Evolutionary conservation across 2,113 vertebrate species (phyloP), one percentile per base, ranked within the genome.

Genomic region (Shinisaurus crocodilurus): DNA sequence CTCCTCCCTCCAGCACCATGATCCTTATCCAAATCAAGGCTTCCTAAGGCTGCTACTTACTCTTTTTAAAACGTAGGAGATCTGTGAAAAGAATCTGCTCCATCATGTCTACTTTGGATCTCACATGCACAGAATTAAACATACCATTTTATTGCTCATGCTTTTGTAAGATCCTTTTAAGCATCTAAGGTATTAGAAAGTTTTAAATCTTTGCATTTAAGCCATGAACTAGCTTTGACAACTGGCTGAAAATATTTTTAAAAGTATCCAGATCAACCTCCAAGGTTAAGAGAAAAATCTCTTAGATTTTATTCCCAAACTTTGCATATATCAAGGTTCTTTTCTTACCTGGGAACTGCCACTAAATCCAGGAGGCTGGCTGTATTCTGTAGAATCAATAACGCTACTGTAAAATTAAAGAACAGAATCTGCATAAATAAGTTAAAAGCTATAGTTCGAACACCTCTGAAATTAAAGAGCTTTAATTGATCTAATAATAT

Each of bases 321-420:
- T 0, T 0, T 25, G 40, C 10, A 72, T 25, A 94, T 69, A 90
- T 76, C 81, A 85, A 91, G 81, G 12, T 12, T 1, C 83, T 89
- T 60, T 32, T 89, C 94, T 97, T 96, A 99, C 99, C 98, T 98
- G 98, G 89, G 98, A 97, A 89, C 96, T 97, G 94, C 98, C 98
- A 93, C 98, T 98, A 97, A 99, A 99, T 92, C 98, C 98, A 91
- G 98, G 98, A 92, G 98, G 98, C 79, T 98, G 99, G 93, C 94
- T 99, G 93, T 99, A 99, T 92, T 99, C 99, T 84, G 98, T 97
- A 29, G 98, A 97, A 90, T 99, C 99, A 87, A 99, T 98, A 96
- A 99, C 98, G 97, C 98, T 99, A 96, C 98, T 98, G 97, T 94
- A 98, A 97, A 96, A 96, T 96, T 96, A 92, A 96, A 86, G 96